Evolutionary conservation across 2,888 invertebrate genomes (phyloP).

Genomic region (Busseola fusca): DNA sequence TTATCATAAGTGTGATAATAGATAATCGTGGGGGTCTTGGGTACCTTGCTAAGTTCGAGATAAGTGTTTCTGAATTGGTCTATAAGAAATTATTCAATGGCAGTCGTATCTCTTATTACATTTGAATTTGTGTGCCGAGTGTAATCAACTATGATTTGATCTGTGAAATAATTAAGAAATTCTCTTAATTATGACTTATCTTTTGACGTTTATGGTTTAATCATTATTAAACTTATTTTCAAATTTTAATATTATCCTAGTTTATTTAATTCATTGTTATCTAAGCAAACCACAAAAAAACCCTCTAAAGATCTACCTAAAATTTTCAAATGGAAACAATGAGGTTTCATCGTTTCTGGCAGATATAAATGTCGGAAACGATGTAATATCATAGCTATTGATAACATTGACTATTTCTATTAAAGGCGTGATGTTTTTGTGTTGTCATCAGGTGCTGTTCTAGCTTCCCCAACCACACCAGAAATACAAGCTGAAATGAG

Average conservation of each 20-base stretch:
- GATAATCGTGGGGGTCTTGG: background rate
- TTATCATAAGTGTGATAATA: background rate
- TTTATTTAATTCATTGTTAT: background rate
- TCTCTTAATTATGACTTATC: background rate
- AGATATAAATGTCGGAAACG: background rate
- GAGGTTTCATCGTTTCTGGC: too few species aligned
- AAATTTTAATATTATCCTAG: too few species aligned
- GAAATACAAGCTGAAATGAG: constrained; percentile 33
- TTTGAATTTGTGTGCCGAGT: background rate
- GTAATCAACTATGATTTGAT: background rate
- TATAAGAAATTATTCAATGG: too few species aligned
- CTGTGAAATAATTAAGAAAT: background rate
- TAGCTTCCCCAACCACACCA: constrained; percentile 48
- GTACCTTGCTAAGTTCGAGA: background rate
- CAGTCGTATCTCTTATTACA: background rate
- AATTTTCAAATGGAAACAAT: background rate
- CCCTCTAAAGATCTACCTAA: background rate
- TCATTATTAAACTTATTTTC: too few species aligned
- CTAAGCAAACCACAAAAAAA: too few species aligned
- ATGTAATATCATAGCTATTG: background rate
- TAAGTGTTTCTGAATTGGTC: background rate
- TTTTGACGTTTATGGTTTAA: too few species aligned
- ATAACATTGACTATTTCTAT: background rate
- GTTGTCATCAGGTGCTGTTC: constrained; percentile 37
- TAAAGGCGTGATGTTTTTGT: background rate